A percentile compares a stretch with the other conserved stretches of the same genome.
These are phyloP conservation scores for Gerris buenoi DNA, from an alignment of 1,140 invertebrate species.

Conservation along the genomic window DNA sequence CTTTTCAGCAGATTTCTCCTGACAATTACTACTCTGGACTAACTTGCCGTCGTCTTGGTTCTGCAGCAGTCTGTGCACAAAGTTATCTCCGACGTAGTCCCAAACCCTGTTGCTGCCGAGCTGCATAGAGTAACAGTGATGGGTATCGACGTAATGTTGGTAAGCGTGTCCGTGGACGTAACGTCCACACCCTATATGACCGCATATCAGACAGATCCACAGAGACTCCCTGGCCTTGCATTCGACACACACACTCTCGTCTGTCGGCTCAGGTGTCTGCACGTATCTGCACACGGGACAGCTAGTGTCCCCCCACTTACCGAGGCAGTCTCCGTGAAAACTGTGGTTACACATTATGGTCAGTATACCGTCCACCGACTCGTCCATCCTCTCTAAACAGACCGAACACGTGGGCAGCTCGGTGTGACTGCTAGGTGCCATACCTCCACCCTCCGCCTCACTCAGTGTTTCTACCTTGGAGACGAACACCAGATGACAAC, in stretches of 20 bases:
- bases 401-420: slow-evolving; percentile 97
- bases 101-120: slow-evolving; percentile 90
- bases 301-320: slow-evolving; percentile 88
- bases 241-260: slow-evolving; percentile 67
- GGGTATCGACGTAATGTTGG: slow-evolving; percentile 81
- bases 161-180: slow-evolving; percentile 57
- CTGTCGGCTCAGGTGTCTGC: slow-evolving; percentile 80
- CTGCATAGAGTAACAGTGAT: slow-evolving; percentile 94
- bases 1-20: slow-evolving; percentile 23
- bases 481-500: slow-evolving; percentile 91
- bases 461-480: slow-evolving; percentile 68
- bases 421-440: slow-evolving; percentile 60
- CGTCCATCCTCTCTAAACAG: slow-evolving; percentile 93
- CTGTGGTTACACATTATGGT: slow-evolving; percentile 98
- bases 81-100: slow-evolving; percentile 95
- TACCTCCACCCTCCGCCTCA: slow-evolving; percentile 45
- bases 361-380: slow-evolving; percentile 90
- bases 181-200: slow-evolving; percentile 90
- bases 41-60: slow-evolving; percentile 93
- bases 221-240: slow-evolving; percentile 67
- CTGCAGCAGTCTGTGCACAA: slow-evolving; percentile 89
- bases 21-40: neutral
- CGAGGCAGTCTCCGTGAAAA: slow-evolving; percentile 87
- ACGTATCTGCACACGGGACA: slow-evolving; percentile 62
- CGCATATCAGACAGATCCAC: slow-evolving; percentile 98